Evolutionary conservation across 1,140 invertebrate species (phyloP).

Genomic region (Temnothorax curvispinosus): DNA sequence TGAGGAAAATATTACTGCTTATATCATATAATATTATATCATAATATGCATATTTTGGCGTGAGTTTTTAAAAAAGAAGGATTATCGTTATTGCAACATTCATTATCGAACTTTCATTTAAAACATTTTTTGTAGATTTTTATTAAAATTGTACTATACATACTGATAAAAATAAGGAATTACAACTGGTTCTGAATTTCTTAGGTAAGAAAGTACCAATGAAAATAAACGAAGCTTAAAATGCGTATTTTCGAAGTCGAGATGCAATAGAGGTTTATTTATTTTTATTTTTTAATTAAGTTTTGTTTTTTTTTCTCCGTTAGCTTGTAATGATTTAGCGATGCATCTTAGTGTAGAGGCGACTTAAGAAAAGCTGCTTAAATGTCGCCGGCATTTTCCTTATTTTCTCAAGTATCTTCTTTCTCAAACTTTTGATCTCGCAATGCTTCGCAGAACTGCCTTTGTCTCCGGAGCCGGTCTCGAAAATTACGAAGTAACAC

Average conservation of each 20-base stretch:
- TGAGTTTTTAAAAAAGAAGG: neutral
- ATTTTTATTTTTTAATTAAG: conserved; percentile 5
- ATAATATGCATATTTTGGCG: neutral
- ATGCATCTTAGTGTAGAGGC: conserved; percentile 39
- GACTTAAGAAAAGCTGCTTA: conserved; percentile 53
- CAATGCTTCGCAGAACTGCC: conserved; percentile 24
- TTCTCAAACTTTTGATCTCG: conserved; percentile 46
- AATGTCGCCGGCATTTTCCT: conserved; percentile 31
- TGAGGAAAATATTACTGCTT: neutral
- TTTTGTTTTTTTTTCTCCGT: neutral
- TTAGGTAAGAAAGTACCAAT: neutral
- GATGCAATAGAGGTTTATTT: neutral
- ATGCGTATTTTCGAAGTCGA: neutral
- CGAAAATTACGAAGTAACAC: conserved; percentile 52
- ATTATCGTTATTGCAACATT: neutral
- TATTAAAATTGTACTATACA: neutral
- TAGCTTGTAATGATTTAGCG: conserved; percentile 16
- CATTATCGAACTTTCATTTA: neutral
- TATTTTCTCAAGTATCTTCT: conserved; percentile 58
- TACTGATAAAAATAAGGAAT: neutral
- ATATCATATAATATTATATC: neutral
- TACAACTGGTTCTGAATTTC: neutral
- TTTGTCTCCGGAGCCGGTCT: conserved; percentile 33
- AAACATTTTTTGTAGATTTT: conserved; percentile 6
- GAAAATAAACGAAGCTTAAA: neutral